Conservation (phyloP, 2,113 vertebrate genomes). For the Argyrosomus japonicus region DNA sequence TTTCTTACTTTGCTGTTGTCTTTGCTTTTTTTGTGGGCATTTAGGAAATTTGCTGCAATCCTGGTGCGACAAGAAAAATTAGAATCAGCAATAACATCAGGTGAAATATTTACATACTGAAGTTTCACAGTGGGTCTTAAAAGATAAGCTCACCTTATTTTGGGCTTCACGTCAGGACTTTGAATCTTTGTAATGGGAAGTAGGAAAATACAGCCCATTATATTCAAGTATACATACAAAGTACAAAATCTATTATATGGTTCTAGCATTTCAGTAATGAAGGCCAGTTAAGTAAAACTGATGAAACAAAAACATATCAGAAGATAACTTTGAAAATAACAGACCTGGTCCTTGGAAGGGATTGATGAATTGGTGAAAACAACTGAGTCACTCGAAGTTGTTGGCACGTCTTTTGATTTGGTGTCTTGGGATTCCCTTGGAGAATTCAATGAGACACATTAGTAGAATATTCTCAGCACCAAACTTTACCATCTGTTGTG, state of each 20-base stretch:
- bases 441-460: conserved; percentile 17
- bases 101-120: not conserved
- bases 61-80: conserved; percentile 54
- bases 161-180: conserved; percentile 62
- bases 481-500: not conserved
- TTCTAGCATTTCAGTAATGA: not conserved
- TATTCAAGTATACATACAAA: not conserved
- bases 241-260: not conserved
- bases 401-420: not conserved
- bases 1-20: conserved; percentile 58
- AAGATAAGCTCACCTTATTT: conserved; percentile 63
- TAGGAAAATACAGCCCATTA: not conserved
- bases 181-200: conserved; percentile 42
- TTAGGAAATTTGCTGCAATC: conserved; percentile 77
- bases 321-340: not conserved
- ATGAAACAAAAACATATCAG: not conserved
- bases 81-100: not conserved
- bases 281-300: not conserved
- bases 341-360: conserved; percentile 44
- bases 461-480: not conserved
- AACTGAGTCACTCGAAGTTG: not conserved
- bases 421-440: not conserved
- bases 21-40: conserved; percentile 14
- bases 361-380: not conserved
- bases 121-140: not conserved